These are phyloP conservation scores for Ciconia nigra DNA, from an alignment of 2,797 vertebrate genomes.

Conservation along the genomic window DNA sequence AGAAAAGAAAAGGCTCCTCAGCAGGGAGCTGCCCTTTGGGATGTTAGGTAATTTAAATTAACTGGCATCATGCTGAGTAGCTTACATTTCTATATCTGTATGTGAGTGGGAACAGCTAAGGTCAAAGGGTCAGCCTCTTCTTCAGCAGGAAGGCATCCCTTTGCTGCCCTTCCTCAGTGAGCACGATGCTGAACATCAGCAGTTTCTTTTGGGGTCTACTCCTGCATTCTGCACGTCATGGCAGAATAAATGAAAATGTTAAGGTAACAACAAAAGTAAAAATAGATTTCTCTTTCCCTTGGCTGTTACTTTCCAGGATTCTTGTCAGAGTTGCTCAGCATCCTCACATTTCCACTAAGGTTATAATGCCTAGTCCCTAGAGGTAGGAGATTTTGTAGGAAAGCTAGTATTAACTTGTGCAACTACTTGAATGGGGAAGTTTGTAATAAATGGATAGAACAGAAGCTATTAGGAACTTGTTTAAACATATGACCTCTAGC, in stretches of 20 bases:
- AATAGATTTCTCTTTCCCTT: not conserved
- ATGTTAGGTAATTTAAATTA: constrained; percentile 69
- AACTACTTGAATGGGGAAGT: not conserved
- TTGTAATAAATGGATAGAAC: not conserved
- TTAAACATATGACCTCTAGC: not conserved
- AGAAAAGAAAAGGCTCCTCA: constrained; percentile 54
- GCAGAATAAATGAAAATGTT: not conserved
- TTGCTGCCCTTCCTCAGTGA: not conserved
- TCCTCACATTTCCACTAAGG: not conserved
- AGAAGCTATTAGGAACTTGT: not conserved
- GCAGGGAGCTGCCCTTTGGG: constrained; percentile 61
- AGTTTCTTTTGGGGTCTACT: not conserved
- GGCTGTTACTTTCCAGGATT: not conserved
- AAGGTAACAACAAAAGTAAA: not conserved
- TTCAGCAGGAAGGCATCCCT: constrained; percentile 13
- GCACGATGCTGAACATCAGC: not conserved
- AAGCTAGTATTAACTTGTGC: not conserved
- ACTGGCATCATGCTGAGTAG: constrained; percentile 59
- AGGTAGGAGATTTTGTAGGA: not conserved
- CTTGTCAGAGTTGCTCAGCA: not conserved
- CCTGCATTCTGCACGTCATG: not conserved
- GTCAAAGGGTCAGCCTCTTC: constrained; percentile 58
- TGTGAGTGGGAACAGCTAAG: constrained; percentile 58
- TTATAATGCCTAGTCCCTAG: not conserved
- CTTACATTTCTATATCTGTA: constrained; percentile 67